A percentile compares a stretch with the other conserved stretches of the same genome.
These are phyloP conservation scores for Periphyllus acericola DNA, from an alignment of 2,888 invertebrate genomes.

Conservation along the genomic window DNA sequence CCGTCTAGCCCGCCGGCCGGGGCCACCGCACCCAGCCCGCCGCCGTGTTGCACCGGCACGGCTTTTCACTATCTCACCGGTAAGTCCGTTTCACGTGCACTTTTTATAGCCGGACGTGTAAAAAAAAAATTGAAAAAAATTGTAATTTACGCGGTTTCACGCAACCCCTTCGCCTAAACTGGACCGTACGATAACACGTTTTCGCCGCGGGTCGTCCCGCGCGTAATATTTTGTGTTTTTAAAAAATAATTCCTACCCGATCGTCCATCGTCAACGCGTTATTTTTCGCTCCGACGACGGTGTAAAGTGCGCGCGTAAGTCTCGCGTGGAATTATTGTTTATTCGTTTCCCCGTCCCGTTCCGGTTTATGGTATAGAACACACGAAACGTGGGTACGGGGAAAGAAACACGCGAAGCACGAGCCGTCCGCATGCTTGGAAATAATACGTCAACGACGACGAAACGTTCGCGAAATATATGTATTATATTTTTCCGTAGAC, in stretches of 20 bases:
- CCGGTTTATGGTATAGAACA: not conserved
- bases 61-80: conserved; percentile 55
- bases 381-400: not conserved
- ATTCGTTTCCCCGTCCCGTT: not conserved
- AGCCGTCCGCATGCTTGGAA: not conserved
- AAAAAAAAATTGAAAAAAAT: no score
- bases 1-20: conserved; percentile 81
- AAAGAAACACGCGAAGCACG: not conserved
- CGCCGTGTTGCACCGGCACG: conserved; percentile 64
- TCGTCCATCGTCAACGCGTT: no score
- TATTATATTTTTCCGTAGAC: not conserved
- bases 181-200: no score
- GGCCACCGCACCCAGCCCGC: conserved; percentile 72
- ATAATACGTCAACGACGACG: not conserved
- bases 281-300: not conserved
- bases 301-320: not conserved
- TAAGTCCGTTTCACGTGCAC: not conserved
- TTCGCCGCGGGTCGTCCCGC: no score
- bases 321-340: not conserved
- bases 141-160: no score
- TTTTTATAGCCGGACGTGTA: no score
- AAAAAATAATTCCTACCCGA: no score
- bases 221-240: no score
- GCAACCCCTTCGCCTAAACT: no score
- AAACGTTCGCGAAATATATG: not conserved